Percentiles rank a stretch among this genome's conserved stretches.
Evolutionary conservation across 2,113 vertebrate genomes (phyloP).

Genomic region (Labrus mixtus): DNA sequence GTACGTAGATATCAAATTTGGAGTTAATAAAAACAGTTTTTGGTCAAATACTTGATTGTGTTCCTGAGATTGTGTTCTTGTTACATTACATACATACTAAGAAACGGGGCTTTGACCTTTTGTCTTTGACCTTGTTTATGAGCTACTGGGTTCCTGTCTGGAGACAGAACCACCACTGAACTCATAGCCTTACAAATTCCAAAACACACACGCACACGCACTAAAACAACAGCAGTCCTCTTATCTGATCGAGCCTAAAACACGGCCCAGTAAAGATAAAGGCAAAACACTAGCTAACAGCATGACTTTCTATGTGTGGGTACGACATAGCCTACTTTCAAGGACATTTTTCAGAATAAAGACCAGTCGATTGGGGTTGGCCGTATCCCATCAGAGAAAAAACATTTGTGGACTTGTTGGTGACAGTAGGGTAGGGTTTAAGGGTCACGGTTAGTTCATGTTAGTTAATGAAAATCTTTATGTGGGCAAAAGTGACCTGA

Average conservation of each 20-base stretch:
- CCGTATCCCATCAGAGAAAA: neutral
- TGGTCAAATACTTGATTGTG: neutral
- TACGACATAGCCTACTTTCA: neutral
- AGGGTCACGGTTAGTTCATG: too few species aligned
- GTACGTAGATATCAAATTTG: constrained; percentile 19
- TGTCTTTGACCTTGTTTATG: constrained; percentile 28
- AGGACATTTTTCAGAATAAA: neutral
- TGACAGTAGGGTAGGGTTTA: too few species aligned
- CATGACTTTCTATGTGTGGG: neutral
- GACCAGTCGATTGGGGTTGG: too few species aligned
- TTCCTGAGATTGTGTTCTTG: neutral
- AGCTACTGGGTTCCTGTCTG: constrained; percentile 23
- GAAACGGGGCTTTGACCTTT: constrained; percentile 3
- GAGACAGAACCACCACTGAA: neutral
- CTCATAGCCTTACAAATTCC: neutral
- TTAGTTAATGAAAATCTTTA: too few species aligned
- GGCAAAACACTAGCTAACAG: constrained; percentile 4
- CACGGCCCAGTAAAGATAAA: constrained; percentile 27
- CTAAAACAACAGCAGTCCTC: constrained; percentile 20
- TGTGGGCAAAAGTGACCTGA: too few species aligned
- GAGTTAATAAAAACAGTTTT: constrained; percentile 48
- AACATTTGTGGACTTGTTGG: too few species aligned
- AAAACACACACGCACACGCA: constrained; percentile 4
- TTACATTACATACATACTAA: neutral
- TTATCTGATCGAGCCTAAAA: constrained; percentile 44